phyloP scores from a whole-genome alignment of 2,113 vertebrate genomes.

The Scatophagus argus region DNA sequence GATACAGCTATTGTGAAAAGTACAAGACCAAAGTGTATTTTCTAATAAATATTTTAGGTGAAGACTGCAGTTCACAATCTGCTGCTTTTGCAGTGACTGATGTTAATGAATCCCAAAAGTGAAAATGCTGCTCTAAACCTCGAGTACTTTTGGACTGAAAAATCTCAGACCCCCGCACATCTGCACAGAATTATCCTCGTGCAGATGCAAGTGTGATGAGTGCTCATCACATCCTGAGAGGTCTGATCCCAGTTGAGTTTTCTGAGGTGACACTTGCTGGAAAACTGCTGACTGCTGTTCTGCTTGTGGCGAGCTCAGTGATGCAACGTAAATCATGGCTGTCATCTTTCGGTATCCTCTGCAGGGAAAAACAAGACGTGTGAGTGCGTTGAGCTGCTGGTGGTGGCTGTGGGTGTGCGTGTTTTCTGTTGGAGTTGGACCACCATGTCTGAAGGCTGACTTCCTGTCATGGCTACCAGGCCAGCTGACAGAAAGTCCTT shows the following conservation, averaged over 20 bases:
- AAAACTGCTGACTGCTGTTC: conserved; percentile 64
- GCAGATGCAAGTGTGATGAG: conserved; percentile 61
- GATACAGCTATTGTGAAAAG: conserved; percentile 10
- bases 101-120: conserved; percentile 57
- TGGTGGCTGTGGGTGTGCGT: conserved; percentile 54
- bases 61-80: conserved; percentile 7
- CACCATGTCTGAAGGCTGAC: conserved; percentile 83
- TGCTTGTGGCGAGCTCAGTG: conserved; percentile 46
- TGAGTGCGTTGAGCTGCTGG: conserved; percentile 46
- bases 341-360: conserved; percentile 51
- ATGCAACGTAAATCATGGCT: conserved; percentile 53
- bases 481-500: conserved; percentile 75
- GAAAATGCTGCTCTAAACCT: conserved; percentile 41
- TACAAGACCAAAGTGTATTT: conserved; percentile 8
- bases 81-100: conserved; percentile 38
- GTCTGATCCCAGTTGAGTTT: conserved; percentile 49
- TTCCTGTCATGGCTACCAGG: conserved; percentile 76
- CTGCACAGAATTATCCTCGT: conserved; percentile 69
- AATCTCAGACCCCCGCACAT: conserved; percentile 69
- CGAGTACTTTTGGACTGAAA: conserved; percentile 38
- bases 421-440: conserved; percentile 87
- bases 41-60: not conserved
- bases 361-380: conserved; percentile 47
- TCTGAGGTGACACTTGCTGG: conserved; percentile 53
- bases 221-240: conserved; percentile 56